Evolutionary conservation across 1,140 invertebrate genomes (phyloP), one percentile per base, ranked within the genome.

Genomic region (Periplaneta americana): DNA sequence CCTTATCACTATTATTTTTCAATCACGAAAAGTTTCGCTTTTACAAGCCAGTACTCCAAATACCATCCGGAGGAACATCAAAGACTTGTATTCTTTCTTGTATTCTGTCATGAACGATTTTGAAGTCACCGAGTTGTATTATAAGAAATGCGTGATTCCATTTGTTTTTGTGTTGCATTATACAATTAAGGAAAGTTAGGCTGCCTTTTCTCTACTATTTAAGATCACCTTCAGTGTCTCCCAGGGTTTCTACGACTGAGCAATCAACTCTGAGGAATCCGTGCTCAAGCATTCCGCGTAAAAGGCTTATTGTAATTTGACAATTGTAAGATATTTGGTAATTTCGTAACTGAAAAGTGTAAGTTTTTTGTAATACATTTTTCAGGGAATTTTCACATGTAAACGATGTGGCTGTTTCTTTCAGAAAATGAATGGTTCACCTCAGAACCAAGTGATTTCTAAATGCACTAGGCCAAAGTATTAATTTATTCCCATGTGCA

Each of bases 401-500:
- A 80, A 83, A 74, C 66, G 48, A 78, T 81, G 39, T 81, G 76
- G 35, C 77, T 82, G 74, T 82, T 82, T 82, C 74, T 81, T 57
- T 75, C n/a, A 37, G n/a, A 75, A 78, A 36, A 57, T 81, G 28
- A 18, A 36, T 78, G 28, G 66, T 75, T 32, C 35, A 31, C 22
- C 37, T 36, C 13, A 78, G 39, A 77, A 57, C 75, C 81, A 83
- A 83, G 83, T 82, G 82, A 83, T 83, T 88, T 86, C 37, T 80
- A 39, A 79, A 80, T 82, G 81, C 79, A 82, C 83, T 83, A 83
- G 82, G 87, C 87, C 87, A 88, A 88, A 88, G 88, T 88, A 89
- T 89, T 89, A 89, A 89, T 89, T 89, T 89, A 89, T 88, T 89
- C 87, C 88, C 88, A 89, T 88, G 87, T 88, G 88, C 88, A 88